Percentiles rank a stretch among this genome's conserved stretches.
Evolutionary conservation across 2,888 invertebrate genomes (phyloP).

Genomic region (Agrilus mali): DNA sequence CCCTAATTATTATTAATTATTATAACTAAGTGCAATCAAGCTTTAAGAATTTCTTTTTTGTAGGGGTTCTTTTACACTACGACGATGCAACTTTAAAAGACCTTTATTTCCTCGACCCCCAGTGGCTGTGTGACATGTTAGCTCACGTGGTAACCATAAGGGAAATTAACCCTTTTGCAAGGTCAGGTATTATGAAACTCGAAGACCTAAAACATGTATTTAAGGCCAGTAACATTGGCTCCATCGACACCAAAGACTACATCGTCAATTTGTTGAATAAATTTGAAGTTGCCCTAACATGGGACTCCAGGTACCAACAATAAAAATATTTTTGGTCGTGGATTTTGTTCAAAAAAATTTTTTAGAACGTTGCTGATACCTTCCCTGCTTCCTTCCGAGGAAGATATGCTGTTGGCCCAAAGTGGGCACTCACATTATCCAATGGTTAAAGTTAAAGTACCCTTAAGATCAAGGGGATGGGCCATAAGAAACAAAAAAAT

Average conservation of each 20-base stretch:
- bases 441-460: slow-evolving; percentile 39
- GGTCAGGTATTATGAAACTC: slow-evolving; percentile 84
- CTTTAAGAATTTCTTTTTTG: background rate
- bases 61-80: slow-evolving; percentile 83
- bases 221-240: slow-evolving; percentile 71
- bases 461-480: slow-evolving; percentile 55
- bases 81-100: slow-evolving; percentile 90
- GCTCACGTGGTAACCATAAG: slow-evolving; percentile 93
- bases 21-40: too few species aligned
- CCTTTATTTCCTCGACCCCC: slow-evolving; percentile 92
- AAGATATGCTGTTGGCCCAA: slow-evolving; percentile 43
- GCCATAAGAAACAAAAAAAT: slow-evolving; percentile 47
- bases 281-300: slow-evolving; percentile 93
- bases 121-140: slow-evolving; percentile 96
- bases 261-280: slow-evolving; percentile 87
- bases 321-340: too few species aligned
- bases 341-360: too few species aligned
- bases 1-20: too few species aligned
- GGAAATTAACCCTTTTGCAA: slow-evolving; percentile 94
- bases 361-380: slow-evolving; percentile 75
- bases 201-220: slow-evolving; percentile 88
- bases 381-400: slow-evolving; percentile 75
- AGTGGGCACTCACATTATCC: slow-evolving; percentile 30
- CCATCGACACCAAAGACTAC: slow-evolving; percentile 58
- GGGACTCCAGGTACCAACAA: slow-evolving; percentile 53